These are phyloP conservation scores for Tachuris rubrigastra DNA, from an alignment of 2,113 vertebrate species.

Conservation along the genomic window DNA sequence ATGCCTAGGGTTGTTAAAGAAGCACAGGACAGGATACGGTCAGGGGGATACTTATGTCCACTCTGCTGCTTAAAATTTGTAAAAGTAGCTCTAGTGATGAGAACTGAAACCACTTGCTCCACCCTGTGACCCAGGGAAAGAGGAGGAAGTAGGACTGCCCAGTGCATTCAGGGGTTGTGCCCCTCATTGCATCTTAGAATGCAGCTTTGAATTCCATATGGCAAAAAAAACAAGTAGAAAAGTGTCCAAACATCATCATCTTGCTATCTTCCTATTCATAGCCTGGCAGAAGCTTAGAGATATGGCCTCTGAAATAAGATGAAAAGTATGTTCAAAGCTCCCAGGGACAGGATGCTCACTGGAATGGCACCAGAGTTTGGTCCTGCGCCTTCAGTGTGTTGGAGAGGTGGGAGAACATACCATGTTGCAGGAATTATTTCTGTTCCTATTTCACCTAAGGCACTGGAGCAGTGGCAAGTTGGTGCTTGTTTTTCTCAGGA, in stretches of 20 bases:
- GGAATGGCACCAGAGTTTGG: not conserved
- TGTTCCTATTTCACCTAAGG: not conserved
- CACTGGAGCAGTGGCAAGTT: not conserved
- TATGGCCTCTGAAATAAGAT: not conserved
- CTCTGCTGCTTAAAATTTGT: not conserved
- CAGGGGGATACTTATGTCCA: fast-evolving
- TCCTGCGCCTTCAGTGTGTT: not conserved
- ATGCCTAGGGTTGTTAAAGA: not conserved
- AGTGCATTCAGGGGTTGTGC: not conserved
- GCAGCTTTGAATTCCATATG: not conserved
- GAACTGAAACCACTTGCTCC: not conserved
- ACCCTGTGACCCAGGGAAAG: not conserved
- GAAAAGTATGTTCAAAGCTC: not conserved
- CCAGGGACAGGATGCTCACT: not conserved
- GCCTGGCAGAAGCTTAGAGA: not conserved
- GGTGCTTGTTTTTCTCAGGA: not conserved
- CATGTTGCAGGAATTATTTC: not conserved
- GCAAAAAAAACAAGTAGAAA: not conserved
- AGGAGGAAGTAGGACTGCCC: not conserved
- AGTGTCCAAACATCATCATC: not conserved
- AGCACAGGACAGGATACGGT: not conserved
- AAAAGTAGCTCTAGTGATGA: not conserved
- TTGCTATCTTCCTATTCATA: not conserved
- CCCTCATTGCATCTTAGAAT: not conserved
- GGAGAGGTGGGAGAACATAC: not conserved